Evolutionary conservation across 2,888 invertebrate genomes (phyloP).

Genomic region (Morinoia aosen): DNA sequence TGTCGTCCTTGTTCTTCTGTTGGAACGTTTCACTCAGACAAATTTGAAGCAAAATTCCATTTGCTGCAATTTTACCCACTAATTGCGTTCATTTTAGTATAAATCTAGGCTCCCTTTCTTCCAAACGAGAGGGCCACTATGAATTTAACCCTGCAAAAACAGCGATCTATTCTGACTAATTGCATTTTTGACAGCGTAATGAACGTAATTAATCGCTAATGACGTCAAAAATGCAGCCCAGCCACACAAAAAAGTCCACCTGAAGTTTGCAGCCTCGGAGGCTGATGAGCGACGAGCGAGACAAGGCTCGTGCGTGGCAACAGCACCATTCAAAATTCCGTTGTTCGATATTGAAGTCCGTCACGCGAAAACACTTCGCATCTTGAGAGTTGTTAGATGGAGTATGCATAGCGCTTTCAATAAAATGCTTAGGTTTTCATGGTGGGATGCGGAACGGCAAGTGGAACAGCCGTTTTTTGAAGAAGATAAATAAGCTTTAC

Average conservation of each 20-base stretch:
- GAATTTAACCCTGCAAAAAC: slow-evolving; percentile 5
- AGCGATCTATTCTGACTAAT: slow-evolving; percentile 33
- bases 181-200: slow-evolving; percentile 49
- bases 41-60: not conserved
- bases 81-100: not conserved
- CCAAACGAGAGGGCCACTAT: not conserved
- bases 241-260: not conserved
- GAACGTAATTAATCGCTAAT: slow-evolving; percentile 50
- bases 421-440: not conserved
- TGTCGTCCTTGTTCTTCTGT: not conserved
- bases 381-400: not conserved
- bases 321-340: not conserved
- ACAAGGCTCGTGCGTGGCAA: not conserved
- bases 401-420: not conserved
- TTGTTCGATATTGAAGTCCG: not conserved
- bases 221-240: slow-evolving; percentile 46
- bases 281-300: slow-evolving; percentile 16
- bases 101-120: not conserved
- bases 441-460: not conserved
- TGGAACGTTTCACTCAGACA: not conserved
- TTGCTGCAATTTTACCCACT: not conserved
- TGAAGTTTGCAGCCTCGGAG: slow-evolving; percentile 8
- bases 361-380: not conserved
- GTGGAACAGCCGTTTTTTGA: too few relatives aligned
- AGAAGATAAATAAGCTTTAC: too few relatives aligned